Base-by-base conservation (phyloP, 1,140 invertebrate genomes). In the Heliothis subflexa region DNA sequence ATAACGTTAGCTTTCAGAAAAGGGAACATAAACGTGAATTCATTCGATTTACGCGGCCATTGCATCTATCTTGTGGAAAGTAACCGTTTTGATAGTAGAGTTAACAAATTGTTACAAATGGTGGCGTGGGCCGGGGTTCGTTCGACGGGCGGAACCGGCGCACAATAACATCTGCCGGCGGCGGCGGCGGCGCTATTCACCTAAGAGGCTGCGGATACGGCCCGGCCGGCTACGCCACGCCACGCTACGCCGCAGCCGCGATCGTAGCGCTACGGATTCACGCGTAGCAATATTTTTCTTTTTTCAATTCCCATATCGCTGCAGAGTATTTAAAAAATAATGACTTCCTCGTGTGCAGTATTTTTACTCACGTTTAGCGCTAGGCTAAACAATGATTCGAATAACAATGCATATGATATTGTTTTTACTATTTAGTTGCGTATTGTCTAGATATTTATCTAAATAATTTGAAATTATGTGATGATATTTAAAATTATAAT, bases 21-120 rank as follows among this genome's bases (percentile, higher is more conserved):
- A 74, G 66, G 47, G 50, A 70, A 70, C 66, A n/a, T 50, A 50
- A 75, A 28, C 40, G 45, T 64, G 59, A 52, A 75, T 62, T 75
- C 59, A 75, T 62, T 75, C 59, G 73, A 75, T 75, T 75, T 62
- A 64, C 59, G 40, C 59, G 73, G 72, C 73, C 47, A 73, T 61
- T 75, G 73, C 73, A 64, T 75, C 59, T 75, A 52, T 75, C 73
- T 75, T 75, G 73, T 64, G 52, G 59, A 52, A 64, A 64, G 73
- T 75, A 75, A 75, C 73, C 73, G 59, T 75, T 64, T 52, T 21
- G 57, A 75, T 75, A 54, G 52, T 57, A 14, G 59, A 81, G 71
- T 71, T 81, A 82, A 82, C 84, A 87, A 83, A 86, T 86, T 86
- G 81, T 85, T 85, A 87, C 86, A 87, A 87, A 87, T 87, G 74